Percentiles rank a stretch among this genome's conserved stretches.
Evolutionary conservation across 2,113 vertebrate species (phyloP).

Genomic region (Formicarius rufipectus): DNA sequence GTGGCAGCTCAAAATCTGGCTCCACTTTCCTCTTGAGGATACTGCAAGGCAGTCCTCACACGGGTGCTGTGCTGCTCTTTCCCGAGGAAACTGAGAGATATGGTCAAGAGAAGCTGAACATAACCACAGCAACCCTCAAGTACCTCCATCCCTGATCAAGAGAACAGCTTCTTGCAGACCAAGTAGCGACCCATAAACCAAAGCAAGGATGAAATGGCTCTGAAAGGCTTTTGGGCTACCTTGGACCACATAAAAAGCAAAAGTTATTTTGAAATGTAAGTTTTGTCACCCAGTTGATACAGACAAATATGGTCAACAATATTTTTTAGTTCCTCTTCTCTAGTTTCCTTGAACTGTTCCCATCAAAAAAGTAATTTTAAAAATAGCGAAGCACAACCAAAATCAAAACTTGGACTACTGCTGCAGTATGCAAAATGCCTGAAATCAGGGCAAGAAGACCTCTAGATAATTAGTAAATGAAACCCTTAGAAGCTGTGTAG

Average conservation of each 20-base stretch:
- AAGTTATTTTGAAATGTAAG: neutral
- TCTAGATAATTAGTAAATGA: neutral
- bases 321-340: neutral
- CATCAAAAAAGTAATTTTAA: neutral
- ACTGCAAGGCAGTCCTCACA: neutral
- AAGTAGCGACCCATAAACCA: neutral
- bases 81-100: neutral
- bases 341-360: neutral
- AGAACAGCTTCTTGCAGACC: neutral
- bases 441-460: neutral
- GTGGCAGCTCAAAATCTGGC: neutral
- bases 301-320: neutral
- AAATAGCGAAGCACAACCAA: neutral
- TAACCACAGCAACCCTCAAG: neutral
- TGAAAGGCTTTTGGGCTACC: neutral
- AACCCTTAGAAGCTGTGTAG: neutral
- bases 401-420: neutral
- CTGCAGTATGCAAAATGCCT: neutral
- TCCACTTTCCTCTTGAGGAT: neutral
- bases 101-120: neutral
- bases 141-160: neutral
- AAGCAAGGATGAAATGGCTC: neutral
- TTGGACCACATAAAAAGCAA: neutral
- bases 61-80: neutral
- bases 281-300: neutral